phyloP scores from a whole-genome alignment of 2,797 vertebrate genomes.

The Anniella stebbinsi region DNA sequence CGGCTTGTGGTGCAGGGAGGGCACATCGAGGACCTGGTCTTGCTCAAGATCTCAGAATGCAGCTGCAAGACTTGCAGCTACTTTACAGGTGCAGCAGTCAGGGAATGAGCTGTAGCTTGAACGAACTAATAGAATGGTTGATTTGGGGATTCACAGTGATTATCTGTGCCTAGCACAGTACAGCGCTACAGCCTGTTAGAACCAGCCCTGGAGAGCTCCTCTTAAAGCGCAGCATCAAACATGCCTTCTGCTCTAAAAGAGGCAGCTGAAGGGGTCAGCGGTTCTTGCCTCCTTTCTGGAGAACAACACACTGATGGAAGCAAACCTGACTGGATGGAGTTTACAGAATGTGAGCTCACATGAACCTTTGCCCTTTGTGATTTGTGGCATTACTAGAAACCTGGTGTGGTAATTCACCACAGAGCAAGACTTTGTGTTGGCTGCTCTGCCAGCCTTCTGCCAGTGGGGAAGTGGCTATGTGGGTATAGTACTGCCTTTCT shows the following conservation, averaged over 20 bases:
- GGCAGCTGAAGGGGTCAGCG: background rate
- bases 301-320: background rate
- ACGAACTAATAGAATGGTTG: background rate
- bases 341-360: background rate
- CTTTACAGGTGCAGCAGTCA: background rate
- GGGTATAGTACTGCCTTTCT: background rate
- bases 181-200: background rate
- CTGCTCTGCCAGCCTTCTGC: slow-evolving; percentile 7
- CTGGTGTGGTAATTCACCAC: background rate
- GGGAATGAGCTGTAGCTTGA: background rate
- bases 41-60: background rate
- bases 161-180: background rate
- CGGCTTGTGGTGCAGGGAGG: too few relatives aligned
- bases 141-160: background rate
- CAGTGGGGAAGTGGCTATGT: rapidly evolving
- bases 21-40: too few relatives aligned
- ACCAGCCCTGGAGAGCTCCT: background rate
- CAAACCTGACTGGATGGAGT: background rate
- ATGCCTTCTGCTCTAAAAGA: background rate
- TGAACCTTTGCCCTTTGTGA: background rate
- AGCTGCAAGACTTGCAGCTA: too few relatives aligned
- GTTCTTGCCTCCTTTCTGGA: background rate
- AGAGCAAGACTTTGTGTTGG: slow-evolving; percentile 16
- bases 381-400: background rate
- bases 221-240: background rate